Evolutionary conservation across 2,113 vertebrate genomes (phyloP).

Genomic region (Carollia perspicillata): DNA sequence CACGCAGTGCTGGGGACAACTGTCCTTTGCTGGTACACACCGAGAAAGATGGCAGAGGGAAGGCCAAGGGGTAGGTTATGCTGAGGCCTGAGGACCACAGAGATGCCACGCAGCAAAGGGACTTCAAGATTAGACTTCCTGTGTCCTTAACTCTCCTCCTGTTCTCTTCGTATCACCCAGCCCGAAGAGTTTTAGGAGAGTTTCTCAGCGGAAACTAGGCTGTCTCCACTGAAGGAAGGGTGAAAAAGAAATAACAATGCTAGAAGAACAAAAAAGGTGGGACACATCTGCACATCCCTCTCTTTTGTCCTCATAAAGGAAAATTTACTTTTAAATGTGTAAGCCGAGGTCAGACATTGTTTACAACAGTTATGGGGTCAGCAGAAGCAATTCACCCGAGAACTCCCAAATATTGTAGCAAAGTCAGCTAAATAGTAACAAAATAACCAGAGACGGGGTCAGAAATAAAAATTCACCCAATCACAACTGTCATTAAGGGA

Average conservation of each 20-base stretch:
- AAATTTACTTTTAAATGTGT: no score
- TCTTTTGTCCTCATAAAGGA: no score
- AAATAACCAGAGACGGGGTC: not conserved
- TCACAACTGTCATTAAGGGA: not conserved
- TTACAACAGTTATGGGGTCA: not conserved
- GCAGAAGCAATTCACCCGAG: not conserved
- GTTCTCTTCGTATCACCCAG: not conserved
- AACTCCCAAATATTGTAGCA: not conserved
- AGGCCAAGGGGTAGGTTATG: accelerated
- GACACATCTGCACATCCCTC: not conserved
- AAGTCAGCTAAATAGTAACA: not conserved
- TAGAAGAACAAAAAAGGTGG: not conserved
- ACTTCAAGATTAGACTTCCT: not conserved
- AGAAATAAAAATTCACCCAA: not conserved
- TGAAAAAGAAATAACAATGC: not conserved
- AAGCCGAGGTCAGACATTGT: not conserved
- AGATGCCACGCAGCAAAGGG: not conserved
- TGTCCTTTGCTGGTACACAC: not conserved
- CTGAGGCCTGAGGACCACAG: not conserved
- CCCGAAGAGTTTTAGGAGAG: not conserved
- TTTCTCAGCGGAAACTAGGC: not conserved
- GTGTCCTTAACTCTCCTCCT: not conserved
- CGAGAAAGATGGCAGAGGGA: not conserved
- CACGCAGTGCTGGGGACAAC: not conserved
- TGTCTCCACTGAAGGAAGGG: not conserved